These are phyloP conservation scores for Heteronetta atricapilla DNA, from an alignment of 2,113 vertebrate species.

Conservation along the genomic window DNA sequence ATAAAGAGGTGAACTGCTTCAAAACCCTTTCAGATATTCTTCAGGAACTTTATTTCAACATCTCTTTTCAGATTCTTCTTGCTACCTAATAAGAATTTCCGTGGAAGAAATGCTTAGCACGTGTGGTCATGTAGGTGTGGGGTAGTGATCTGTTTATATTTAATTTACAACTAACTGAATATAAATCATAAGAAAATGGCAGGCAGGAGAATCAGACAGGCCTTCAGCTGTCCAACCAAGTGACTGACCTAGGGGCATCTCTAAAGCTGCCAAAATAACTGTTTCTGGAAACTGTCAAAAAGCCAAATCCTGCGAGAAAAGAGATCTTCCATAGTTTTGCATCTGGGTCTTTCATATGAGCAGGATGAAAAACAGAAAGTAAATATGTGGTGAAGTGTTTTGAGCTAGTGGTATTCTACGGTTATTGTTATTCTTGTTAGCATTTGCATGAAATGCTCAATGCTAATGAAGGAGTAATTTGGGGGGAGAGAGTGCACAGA, in stretches of 20 bases:
- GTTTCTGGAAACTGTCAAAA: slow-evolving; percentile 48
- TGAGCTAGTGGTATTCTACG: not conserved
- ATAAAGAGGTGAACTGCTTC: not conserved
- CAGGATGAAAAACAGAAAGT: not conserved
- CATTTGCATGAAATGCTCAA: not conserved
- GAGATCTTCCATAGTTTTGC: slow-evolving; percentile 3
- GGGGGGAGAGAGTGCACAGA: not conserved
- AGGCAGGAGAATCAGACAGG: not conserved
- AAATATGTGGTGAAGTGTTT: not conserved
- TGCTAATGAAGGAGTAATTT: not conserved
- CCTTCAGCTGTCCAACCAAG: slow-evolving; percentile 40
- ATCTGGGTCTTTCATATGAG: not conserved
- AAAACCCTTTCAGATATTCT: not conserved
- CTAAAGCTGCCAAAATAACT: slow-evolving; percentile 53
- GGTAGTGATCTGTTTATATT: slow-evolving; percentile 1
- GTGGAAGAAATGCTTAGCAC: not conserved
- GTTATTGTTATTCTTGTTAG: not conserved
- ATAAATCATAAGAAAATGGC: slow-evolving; percentile 26
- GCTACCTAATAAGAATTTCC: not conserved
- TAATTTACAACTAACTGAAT: slow-evolving; percentile 25
- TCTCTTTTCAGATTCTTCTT: slow-evolving; percentile 25
- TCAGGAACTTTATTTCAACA: not conserved
- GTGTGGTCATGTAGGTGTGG: not conserved
- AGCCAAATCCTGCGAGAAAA: slow-evolving; percentile 25
- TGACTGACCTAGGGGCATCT: slow-evolving; percentile 15